Evolutionary conservation across 2,113 vertebrate genomes (phyloP).

Genomic region (Myrmecophaga tridactyla): DNA sequence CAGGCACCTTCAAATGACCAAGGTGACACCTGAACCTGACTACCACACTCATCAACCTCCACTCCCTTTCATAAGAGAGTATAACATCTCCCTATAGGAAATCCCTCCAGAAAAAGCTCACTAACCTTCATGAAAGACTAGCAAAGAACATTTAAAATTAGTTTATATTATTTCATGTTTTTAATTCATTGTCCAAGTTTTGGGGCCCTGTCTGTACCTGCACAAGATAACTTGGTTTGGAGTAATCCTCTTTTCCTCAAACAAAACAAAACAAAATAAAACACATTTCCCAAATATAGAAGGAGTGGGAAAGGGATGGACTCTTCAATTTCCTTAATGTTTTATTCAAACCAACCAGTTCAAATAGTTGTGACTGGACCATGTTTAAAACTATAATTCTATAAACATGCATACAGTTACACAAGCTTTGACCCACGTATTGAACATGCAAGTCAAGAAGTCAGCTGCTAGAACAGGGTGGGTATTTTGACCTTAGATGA

Average conservation of each 20-base stretch:
- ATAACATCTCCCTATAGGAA: background rate
- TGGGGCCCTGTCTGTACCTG: background rate
- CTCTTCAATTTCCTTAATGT: background rate
- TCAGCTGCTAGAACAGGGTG: constrained; percentile 6
- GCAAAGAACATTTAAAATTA: background rate
- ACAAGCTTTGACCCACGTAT: background rate
- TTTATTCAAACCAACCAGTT: constrained; percentile 35
- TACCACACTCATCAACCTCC: too few relatives aligned
- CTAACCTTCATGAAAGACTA: constrained; percentile 9
- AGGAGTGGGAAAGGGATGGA: background rate
- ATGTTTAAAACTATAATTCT: constrained; percentile 13
- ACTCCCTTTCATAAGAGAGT: background rate
- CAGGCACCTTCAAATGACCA: too few relatives aligned
- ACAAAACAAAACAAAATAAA: background rate
- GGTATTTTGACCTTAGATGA: constrained; percentile 37
- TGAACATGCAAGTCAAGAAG: background rate
- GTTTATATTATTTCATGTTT: background rate
- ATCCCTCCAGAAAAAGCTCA: background rate
- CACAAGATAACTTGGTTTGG: background rate
- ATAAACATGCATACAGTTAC: background rate
- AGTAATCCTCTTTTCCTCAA: background rate
- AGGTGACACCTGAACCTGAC: too few relatives aligned
- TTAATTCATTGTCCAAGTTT: background rate
- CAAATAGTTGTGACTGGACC: constrained; percentile 23
- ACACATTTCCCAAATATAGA: background rate